Evolutionary conservation across 2,797 vertebrate species (phyloP), one percentile per base, ranked within the genome.

Genomic region (Ctenopoma kingsleyae): DNA sequence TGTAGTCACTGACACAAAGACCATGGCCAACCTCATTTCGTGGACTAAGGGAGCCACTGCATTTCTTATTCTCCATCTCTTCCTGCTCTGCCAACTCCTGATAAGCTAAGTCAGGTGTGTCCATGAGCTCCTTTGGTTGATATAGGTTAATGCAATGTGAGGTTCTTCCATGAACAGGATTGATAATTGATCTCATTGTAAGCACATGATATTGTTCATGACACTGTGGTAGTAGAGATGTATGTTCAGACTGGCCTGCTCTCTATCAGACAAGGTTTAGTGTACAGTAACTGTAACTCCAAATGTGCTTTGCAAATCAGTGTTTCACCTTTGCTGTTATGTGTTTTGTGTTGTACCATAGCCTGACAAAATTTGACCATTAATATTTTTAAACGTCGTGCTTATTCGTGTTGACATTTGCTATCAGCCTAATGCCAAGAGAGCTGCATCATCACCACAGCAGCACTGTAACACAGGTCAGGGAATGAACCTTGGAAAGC

Each of bases 401-500:
- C 30, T 8, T 32, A 8, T 32, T 32, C 9, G 38, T 38, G 8
- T 41, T 58, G n/a, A 15, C n/a, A 17, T 23, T n/a, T 77, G 40
- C 48, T 52, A n/a, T 57, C 17, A 36, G 32, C 59, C 16, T 8
- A 32, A 60, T 36, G 38, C 41, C 15, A n/a, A 9, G 2, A 19
- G 19, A 44, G 59, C 30, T 47, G 32, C 57, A 43, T 52, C 22
- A 41, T 55, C 61, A 46, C 43, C 59, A 51, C 13, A 5, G 30
- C 16, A 52, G 44, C 17, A 23, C 15, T 3, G 11, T 19, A 23
- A 53, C 19, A 68, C 38, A 32, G 32, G 43, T 66, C 30, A 48
- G 40, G 51, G 59, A 53, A 56, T 41, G 17, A 57, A 65, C 67
- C 47, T 56, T 10, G 9, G 43, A 65, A 70, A 72, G 19, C 35